Evolutionary conservation across 2,888 invertebrate genomes (phyloP).

Genomic region (Globia sparganii): DNA sequence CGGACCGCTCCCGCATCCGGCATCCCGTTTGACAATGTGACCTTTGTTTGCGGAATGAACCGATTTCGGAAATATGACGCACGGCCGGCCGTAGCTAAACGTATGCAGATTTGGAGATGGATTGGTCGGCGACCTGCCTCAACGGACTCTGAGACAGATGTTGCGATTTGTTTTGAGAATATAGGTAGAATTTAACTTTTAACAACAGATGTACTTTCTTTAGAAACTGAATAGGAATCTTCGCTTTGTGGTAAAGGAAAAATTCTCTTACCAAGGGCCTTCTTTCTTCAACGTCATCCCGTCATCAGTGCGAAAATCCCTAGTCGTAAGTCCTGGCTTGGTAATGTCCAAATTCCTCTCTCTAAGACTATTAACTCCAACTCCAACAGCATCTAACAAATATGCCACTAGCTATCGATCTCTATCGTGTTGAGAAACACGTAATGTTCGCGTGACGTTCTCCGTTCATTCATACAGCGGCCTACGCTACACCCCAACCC

Average conservation of each 20-base stretch:
- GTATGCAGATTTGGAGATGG: slow-evolving; percentile 50
- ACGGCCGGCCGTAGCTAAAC: slow-evolving; percentile 38
- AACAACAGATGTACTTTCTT: not conserved
- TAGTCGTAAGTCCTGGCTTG: not conserved
- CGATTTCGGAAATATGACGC: slow-evolving; percentile 58
- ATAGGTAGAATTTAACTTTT: slow-evolving; percentile 1
- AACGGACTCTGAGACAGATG: slow-evolving; percentile 41
- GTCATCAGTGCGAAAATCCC: not conserved
- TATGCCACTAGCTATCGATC: slow-evolving; percentile 58
- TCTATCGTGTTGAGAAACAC: slow-evolving; percentile 52
- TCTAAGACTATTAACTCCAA: not conserved
- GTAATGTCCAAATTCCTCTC: not conserved
- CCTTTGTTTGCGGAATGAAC: slow-evolving; percentile 73
- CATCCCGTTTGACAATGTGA: slow-evolving; percentile 71
- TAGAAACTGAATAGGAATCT: not conserved
- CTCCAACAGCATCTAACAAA: not conserved
- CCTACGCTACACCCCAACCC: slow-evolving; percentile 64
- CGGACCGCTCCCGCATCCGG: slow-evolving; percentile 74
- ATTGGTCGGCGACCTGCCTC: slow-evolving; percentile 59
- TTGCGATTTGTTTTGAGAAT: slow-evolving; percentile 18
- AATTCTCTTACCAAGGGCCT: not conserved
- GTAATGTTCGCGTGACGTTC: slow-evolving; percentile 63
- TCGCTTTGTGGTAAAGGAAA: not conserved
- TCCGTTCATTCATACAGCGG: slow-evolving; percentile 76
- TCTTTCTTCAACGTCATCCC: not conserved